Base-by-base conservation (phyloP, 2,888 invertebrate genomes). In the Ectobius pallidus region DNA sequence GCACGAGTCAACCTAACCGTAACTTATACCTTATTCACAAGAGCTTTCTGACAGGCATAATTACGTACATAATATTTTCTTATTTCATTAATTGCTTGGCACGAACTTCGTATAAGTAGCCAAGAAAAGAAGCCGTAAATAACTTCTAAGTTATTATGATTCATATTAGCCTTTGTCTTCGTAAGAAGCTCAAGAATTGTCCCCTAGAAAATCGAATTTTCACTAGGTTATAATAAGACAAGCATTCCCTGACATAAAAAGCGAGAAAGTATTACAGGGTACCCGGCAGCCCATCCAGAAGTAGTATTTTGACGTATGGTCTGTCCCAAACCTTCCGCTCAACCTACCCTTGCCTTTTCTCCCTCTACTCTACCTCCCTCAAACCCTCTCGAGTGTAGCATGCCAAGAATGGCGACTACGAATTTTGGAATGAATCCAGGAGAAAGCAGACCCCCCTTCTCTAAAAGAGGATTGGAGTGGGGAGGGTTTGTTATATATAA, bases 341-440 rank as follows among this genome's bases (percentile, higher is more conserved):
- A n/a, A n/a, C n/a, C n/a, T n/a, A n/a, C n/a, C n/a, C n/a, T n/a
- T n/a, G n/a, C n/a, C n/a, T n/a, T n/a, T n/a, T n/a, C n/a, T n/a
- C n/a, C n/a, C n/a, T n/a, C n/a, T n/a, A n/a, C 39, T 14, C 39
- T 39, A 39, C 39, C 39, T 39, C 39, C 39, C 39, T 14, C 39
- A 39, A 39, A 39, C 49, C 49, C 18, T 18, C 49, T 0, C 20
- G 22, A 6, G 9, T 18, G 49, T 49, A 18, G 20, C 18, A 22
- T 49, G 49, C 49, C 49, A 49, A 49, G 49, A 49, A 49, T 11
- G 49, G 20, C 20, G 22, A 49, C 18, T 49, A 49, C 49, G 49
- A 22, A 22, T 49, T 49, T 49, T 49, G 49, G 49, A 49, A 49
- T 18, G 22, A 7, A 1, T 49, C 49, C 49, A 49, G 49, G 49